phyloP scores from a whole-genome alignment of 1,140 invertebrate species.

The Idris sp. region DNA sequence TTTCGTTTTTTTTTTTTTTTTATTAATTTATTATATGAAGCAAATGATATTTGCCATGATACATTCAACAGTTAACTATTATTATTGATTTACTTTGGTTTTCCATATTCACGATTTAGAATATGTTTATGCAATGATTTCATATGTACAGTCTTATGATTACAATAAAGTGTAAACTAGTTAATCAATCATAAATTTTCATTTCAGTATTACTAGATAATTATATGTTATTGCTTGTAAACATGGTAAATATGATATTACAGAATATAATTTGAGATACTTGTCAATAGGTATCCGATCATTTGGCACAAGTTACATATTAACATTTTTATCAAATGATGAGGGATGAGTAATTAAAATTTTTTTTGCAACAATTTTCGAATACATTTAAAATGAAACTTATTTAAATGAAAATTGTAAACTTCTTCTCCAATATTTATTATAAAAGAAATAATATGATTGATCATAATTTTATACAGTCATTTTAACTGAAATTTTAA shows the following conservation, averaged over 20 bases:
- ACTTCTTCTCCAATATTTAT: too few relatives aligned
- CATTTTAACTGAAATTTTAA: neutral
- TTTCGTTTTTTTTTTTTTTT: too few relatives aligned
- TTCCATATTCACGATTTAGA: conserved; percentile 1
- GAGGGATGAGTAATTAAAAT: neutral
- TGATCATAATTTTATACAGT: too few relatives aligned
- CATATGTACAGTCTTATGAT: conserved; percentile 17
- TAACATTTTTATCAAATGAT: conserved; percentile 9
- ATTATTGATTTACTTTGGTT: too few relatives aligned
- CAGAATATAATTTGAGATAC: conserved; percentile 27
- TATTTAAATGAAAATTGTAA: too few relatives aligned
- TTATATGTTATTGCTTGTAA: conserved; percentile 39
- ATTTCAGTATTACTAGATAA: conserved; percentile 37
- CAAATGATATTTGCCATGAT: too few relatives aligned
- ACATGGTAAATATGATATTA: conserved; percentile 33
- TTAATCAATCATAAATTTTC: conserved; percentile 36
- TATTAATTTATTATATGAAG: too few relatives aligned
- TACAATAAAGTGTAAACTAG: conserved; percentile 35
- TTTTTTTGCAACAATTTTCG: too few relatives aligned
- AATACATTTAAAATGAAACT: too few relatives aligned
- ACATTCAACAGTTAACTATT: too few relatives aligned
- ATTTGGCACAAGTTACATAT: conserved; percentile 9
- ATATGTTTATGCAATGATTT: conserved; percentile 10
- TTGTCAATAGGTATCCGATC: conserved; percentile 10
- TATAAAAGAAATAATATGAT: too few relatives aligned